Percentiles rank a stretch among this genome's conserved stretches.
These are phyloP conservation scores for Mesembrinibis cayennensis DNA, from an alignment of 2,113 vertebrate genomes.

Conservation along the genomic window DNA sequence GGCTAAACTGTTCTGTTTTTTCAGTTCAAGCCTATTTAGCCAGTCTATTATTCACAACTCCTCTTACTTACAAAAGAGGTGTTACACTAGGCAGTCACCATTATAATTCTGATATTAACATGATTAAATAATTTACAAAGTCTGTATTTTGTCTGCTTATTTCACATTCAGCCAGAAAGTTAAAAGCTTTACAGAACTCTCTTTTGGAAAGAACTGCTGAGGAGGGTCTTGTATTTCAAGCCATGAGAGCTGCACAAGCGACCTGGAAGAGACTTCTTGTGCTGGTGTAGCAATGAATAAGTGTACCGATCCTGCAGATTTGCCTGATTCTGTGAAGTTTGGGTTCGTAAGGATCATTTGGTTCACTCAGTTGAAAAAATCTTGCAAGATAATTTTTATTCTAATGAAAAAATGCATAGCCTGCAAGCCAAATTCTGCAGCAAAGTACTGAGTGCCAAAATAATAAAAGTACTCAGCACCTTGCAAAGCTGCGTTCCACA, in stretches of 20 bases:
- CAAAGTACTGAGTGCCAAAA: slow-evolving; percentile 17
- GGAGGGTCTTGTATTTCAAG: not conserved
- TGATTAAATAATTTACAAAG: not conserved
- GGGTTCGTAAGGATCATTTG: not conserved
- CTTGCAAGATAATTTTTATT: not conserved
- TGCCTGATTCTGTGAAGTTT: not conserved
- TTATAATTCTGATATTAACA: not conserved
- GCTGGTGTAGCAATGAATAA: not conserved
- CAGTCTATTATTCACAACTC: not conserved
- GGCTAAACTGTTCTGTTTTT: not conserved
- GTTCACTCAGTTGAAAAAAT: not conserved
- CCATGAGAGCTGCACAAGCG: not conserved
- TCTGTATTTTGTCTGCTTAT: not conserved
- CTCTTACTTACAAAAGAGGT: not conserved
- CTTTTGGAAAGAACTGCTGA: not conserved
- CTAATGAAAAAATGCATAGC: not conserved
- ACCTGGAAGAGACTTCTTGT: not conserved
- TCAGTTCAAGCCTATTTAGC: not conserved
- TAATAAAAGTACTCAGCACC: slow-evolving; percentile 33
- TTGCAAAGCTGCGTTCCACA: not conserved
- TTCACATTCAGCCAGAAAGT: not conserved
- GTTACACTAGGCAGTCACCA: not conserved
- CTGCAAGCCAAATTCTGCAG: not conserved
- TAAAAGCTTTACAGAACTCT: not conserved
- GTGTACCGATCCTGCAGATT: not conserved